Evolutionary conservation across 2,797 vertebrate species (phyloP), one percentile per base, ranked within the genome.

Genomic region (Anableps anableps): DNA sequence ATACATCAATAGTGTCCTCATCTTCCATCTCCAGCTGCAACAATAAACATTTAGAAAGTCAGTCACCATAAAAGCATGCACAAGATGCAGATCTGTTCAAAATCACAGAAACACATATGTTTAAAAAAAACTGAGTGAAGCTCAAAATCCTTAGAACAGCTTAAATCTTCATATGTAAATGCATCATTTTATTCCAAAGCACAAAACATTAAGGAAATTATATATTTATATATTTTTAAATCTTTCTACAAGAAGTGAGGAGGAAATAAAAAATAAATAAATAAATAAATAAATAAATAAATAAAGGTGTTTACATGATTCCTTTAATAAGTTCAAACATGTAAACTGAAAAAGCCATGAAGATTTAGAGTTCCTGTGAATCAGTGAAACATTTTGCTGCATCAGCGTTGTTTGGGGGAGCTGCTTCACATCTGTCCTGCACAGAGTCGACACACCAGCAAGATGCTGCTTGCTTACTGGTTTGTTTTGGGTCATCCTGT

Each of bases 21-120:
- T 98, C 97, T 88, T 99, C 97, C 98, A 98, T 98, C 96, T 98
- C 97, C 94, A 99, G 95, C 98, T 99, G 93, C 16, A 74, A 77
- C 58, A 55, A 83, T 36, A 90, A 70, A 74, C 19, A 34, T 29
- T 53, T 1, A n/a, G 19, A 13, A 43, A 76, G 9, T 47, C 43
- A 76, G 34, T n/a, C 5, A 43, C 29, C 11, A 21, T 41, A 66
- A 41, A 38, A 62, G 31, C 31, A 34, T 8, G 1, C 31, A 62
- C 16, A 62, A 23, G 21, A 45, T 45, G 14, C 2, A 17, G n/a
- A 47, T 41, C 36, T 41, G 64, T 41, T 68, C 64, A 26, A 36
- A 36, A 19, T 23, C 21, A 23, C 1, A 66, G 1, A 50, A 17
- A 50, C 19, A 19, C 19, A 50, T 50, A 50, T 50, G 2, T 50